Evolutionary conservation across 2,888 invertebrate species (phyloP).

Genomic region (Galeruca laticollis): DNA sequence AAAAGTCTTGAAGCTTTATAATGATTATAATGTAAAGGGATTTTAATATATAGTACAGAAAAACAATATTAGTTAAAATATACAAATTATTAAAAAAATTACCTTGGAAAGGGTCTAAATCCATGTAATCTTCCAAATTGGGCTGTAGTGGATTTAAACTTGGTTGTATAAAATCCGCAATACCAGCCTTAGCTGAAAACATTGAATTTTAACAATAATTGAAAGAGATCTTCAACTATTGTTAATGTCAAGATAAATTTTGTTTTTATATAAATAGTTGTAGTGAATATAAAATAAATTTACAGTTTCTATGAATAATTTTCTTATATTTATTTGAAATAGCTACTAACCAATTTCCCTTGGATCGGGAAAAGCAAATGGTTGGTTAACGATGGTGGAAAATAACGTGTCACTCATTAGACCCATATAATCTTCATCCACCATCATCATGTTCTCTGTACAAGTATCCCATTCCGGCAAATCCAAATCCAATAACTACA

Average conservation of each 20-base stretch:
- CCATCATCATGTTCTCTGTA: constrained; percentile 80
- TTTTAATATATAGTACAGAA: no score
- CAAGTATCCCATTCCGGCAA: constrained; percentile 79
- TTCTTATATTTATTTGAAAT: background rate
- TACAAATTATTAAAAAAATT: no score
- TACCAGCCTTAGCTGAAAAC: constrained; percentile 81
- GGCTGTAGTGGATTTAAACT: constrained; percentile 97
- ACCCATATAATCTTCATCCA: constrained; percentile 88
- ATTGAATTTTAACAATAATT: no score
- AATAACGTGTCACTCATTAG: constrained; percentile 92
- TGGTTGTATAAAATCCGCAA: constrained; percentile 98
- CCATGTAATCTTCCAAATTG: constrained; percentile 95
- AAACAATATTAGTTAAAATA: no score
- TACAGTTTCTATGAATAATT: no score
- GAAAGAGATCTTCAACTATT: no score
- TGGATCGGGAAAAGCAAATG: constrained; percentile 96
- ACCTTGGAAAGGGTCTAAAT: constrained; percentile 75
- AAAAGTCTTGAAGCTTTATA: no score
- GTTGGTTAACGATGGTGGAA: constrained; percentile 87
- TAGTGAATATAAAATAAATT: no score
- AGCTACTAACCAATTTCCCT: constrained; percentile 88
- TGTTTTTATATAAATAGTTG: no score
- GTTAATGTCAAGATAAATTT: no score
- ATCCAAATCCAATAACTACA: constrained; percentile 79
- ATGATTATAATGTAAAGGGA: no score